These are phyloP conservation scores for Enteromius fasciolatus DNA, from an alignment of 2,797 vertebrate genomes.

Conservation along the genomic window DNA sequence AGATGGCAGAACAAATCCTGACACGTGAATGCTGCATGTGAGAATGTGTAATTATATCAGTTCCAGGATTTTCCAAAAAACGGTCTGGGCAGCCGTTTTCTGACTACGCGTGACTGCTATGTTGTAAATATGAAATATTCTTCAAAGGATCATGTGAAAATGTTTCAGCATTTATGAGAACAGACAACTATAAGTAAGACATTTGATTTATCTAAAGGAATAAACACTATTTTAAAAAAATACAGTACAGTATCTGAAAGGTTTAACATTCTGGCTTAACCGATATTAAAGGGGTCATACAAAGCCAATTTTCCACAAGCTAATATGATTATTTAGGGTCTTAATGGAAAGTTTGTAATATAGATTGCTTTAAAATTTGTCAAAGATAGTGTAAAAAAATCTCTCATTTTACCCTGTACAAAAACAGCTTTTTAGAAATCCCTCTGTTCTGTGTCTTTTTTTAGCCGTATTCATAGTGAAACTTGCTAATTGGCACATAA, in stretches of 20 bases:
- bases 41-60: background rate
- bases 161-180: background rate
- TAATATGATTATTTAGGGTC: too few species aligned
- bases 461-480: too few species aligned
- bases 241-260: background rate
- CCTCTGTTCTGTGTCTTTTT: too few species aligned
- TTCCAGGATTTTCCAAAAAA: constrained; percentile 14
- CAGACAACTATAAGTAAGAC: background rate
- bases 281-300: background rate
- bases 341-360: too few species aligned
- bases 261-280: background rate
- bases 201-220: too few species aligned
- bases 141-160: background rate
- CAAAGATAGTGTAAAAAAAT: too few species aligned
- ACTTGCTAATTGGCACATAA: too few species aligned
- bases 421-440: too few species aligned
- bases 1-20: constrained; percentile 28
- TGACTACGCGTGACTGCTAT: constrained; percentile 23
- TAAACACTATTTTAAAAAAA: background rate
- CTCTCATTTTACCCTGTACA: too few species aligned
- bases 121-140: background rate
- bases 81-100: background rate
- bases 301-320: too few species aligned
- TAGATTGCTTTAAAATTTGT: too few species aligned
- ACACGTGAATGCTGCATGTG: constrained; percentile 30